Percentiles rank a stretch among this genome's conserved stretches.
phyloP scores from a whole-genome alignment of 2,888 invertebrate species.

The Melolontha melolontha region DNA sequence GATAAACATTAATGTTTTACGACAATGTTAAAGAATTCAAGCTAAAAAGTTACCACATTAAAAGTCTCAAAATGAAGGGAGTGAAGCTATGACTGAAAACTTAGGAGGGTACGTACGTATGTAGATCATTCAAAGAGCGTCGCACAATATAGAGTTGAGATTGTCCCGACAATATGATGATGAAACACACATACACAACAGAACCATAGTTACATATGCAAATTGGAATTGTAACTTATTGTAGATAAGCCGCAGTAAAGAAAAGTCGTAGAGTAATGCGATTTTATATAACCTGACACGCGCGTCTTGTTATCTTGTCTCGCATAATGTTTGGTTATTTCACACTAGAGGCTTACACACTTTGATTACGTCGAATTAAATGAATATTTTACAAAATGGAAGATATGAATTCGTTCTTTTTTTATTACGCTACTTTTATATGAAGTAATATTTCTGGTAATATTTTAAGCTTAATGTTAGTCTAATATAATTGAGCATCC shows the following conservation, averaged over 20 bases:
- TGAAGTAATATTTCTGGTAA: too few species aligned
- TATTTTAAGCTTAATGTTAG: too few species aligned
- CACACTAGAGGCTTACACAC: constrained; percentile 45
- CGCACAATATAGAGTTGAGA: constrained; percentile 40
- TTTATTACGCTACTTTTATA: not conserved
- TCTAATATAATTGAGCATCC: too few species aligned
- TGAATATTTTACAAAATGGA: constrained; percentile 28
- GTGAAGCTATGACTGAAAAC: not conserved
- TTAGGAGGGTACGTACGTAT: constrained; percentile 6
- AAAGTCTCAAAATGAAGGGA: constrained; percentile 13
- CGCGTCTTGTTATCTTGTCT: constrained; percentile 49
- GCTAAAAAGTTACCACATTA: constrained; percentile 30
- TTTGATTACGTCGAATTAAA: constrained; percentile 38
- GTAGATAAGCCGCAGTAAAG: constrained; percentile 52
- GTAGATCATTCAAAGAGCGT: constrained; percentile 8
- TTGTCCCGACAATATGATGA: constrained; percentile 42
- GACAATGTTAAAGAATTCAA: constrained; percentile 18
- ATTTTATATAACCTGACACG: constrained; percentile 49
- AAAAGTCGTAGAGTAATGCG: constrained; percentile 55
- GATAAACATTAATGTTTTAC: constrained; percentile 16
- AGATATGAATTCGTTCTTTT: constrained; percentile 9
- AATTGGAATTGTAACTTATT: constrained; percentile 65
- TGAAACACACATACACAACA: constrained; percentile 41
- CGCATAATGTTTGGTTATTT: constrained; percentile 54
- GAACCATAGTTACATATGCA: constrained; percentile 65